These are phyloP conservation scores for Brachyptera putata DNA, from an alignment of 2,888 invertebrate species.

Conservation along the genomic window DNA sequence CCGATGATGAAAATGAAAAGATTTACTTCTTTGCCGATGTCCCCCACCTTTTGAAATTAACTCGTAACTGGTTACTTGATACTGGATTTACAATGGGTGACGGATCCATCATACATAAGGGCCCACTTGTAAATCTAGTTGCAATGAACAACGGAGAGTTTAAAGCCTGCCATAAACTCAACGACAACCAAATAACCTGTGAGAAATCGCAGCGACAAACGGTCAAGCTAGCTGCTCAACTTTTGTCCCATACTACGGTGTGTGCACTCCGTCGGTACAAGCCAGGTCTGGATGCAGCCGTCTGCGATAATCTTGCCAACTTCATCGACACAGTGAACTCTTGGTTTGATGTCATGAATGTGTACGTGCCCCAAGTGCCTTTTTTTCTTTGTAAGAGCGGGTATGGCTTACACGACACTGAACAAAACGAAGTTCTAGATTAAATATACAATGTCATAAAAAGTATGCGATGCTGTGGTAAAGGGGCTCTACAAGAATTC, in stretches of 20 bases:
- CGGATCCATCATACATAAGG: constrained; percentile 11
- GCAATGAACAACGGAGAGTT: constrained; percentile 10
- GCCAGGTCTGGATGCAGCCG: no score
- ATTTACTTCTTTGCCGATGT: constrained; percentile 28
- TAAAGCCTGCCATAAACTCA: constrained; percentile 30
- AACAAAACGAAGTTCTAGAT: constrained; percentile 33
- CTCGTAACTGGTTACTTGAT: constrained; percentile 26
- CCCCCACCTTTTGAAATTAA: constrained; percentile 28
- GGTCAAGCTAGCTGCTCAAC: constrained; percentile 36
- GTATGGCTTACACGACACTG: constrained; percentile 31
- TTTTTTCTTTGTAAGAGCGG: constrained; percentile 30
- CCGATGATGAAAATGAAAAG: neutral
- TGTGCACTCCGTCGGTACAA: no score
- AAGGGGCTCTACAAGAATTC: constrained; percentile 32
- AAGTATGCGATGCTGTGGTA: constrained; percentile 32
- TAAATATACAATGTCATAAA: constrained; percentile 29
- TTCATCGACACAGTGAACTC: no score
- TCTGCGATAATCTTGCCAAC: no score
- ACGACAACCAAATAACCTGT: constrained; percentile 34
- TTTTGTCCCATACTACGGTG: constrained; percentile 37
- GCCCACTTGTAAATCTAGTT: constrained; percentile 7
- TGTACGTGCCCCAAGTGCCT: constrained; percentile 23
- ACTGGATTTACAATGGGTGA: constrained; percentile 18
- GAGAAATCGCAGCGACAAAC: constrained; percentile 35
- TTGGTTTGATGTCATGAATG: constrained; percentile 38